These are phyloP conservation scores for Paratrypauchen microcephalus DNA, from an alignment of 2,797 vertebrate species.

Conservation along the genomic window DNA sequence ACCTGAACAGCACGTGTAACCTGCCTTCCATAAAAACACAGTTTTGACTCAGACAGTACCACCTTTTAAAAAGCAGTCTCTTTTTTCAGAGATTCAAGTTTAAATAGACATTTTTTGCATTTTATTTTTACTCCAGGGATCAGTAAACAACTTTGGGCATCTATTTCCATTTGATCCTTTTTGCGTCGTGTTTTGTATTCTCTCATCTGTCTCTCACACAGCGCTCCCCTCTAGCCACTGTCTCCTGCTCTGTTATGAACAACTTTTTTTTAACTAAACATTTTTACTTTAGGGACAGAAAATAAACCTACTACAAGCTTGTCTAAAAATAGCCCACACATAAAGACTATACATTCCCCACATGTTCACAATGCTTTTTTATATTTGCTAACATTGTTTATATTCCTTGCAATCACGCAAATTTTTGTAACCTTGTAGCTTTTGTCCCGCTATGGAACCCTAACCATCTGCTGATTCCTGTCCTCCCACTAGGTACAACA, in stretches of 20 bases:
- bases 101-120: slow-evolving; percentile 12
- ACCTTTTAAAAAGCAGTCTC: slow-evolving; percentile 14
- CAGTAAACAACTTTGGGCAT: slow-evolving; percentile 46
- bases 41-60: slow-evolving; percentile 13
- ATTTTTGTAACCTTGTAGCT: slow-evolving; percentile 53
- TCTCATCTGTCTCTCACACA: slow-evolving; percentile 57
- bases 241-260: slow-evolving; percentile 43
- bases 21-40: background rate
- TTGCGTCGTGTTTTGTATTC: slow-evolving; percentile 32
- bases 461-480: slow-evolving; percentile 59
- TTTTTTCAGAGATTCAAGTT: slow-evolving; percentile 28
- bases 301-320: slow-evolving; percentile 4
- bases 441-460: slow-evolving; percentile 55
- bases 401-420: slow-evolving; percentile 19
- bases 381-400: background rate
- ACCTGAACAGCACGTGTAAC: background rate
- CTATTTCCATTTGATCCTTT: slow-evolving; percentile 42
- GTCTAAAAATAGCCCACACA: slow-evolving; percentile 40
- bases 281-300: slow-evolving; percentile 30
- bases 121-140: slow-evolving; percentile 35
- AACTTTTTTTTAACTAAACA: slow-evolving; percentile 51
- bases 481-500: slow-evolving; percentile 40
- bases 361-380: background rate
- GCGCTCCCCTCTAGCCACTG: slow-evolving; percentile 32
- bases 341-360: background rate